Evolutionary conservation across 2,113 vertebrate species (phyloP).

Genomic region (Rhinolophus ferrumequinum): DNA sequence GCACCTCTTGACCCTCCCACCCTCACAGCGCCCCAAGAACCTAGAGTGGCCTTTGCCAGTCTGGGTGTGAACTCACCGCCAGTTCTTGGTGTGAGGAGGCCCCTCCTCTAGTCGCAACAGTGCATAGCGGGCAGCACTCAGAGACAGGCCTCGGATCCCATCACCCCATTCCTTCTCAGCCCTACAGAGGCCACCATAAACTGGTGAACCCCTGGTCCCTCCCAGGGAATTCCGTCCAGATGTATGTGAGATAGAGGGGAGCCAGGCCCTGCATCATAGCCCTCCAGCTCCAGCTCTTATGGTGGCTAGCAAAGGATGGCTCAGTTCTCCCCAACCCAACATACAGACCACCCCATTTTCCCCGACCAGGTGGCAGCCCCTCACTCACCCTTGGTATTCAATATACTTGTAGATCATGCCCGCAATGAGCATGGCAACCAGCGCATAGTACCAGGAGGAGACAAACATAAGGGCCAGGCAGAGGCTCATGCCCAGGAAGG

Average conservation of each 20-base stretch:
- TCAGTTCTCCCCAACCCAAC: background rate
- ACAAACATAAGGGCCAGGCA: conserved; percentile 99
- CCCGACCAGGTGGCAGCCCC: background rate
- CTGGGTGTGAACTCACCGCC: conserved; percentile 88
- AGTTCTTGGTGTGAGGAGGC: conserved; percentile 99
- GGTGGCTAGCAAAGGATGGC: background rate
- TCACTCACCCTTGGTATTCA: conserved; percentile 96
- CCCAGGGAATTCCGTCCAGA: background rate
- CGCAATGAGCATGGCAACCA: conserved; percentile 98
- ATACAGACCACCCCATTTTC: background rate
- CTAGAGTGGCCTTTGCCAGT: background rate
- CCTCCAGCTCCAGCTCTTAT: background rate
- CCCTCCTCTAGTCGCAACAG: conserved; percentile 95
- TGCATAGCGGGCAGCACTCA: conserved; percentile 96
- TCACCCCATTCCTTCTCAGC: conserved; percentile 99
- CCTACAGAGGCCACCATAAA: conserved; percentile 74
- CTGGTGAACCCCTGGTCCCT: background rate
- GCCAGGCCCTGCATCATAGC: background rate
- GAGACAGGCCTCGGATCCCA: conserved; percentile 96
- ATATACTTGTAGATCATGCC: conserved; percentile 99
- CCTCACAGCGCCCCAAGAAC: background rate
- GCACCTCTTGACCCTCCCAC: background rate
- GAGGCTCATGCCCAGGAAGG: conserved; percentile 98
- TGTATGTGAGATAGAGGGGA: background rate
- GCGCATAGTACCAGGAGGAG: conserved; percentile 99